phyloP scores from a whole-genome alignment of 2,113 vertebrate genomes.

The Delphinapterus leucas region DNA sequence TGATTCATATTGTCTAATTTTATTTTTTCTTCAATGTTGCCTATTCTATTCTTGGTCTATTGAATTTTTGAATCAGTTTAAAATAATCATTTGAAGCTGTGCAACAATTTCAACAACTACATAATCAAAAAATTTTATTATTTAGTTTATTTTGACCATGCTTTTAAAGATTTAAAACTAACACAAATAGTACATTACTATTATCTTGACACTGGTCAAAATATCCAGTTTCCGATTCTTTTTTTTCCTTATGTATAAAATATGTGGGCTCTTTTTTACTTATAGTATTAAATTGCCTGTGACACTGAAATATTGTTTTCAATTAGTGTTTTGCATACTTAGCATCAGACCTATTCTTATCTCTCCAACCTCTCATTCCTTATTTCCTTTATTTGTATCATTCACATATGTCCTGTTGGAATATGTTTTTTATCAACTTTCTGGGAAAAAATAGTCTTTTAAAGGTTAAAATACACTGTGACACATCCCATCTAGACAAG shows the following conservation, averaged over 20 bases:
- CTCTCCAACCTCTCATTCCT: background rate
- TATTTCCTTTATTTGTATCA: background rate
- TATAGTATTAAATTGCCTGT: background rate
- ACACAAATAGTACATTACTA: constrained; percentile 34
- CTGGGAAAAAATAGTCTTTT: background rate
- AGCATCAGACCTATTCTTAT: background rate
- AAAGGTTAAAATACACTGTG: background rate
- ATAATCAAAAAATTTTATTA: background rate
- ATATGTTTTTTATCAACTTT: background rate
- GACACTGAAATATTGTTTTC: constrained; percentile 4
- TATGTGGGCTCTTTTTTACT: background rate
- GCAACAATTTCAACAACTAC: background rate
- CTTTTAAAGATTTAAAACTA: constrained; percentile 20
- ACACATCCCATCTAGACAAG: background rate
- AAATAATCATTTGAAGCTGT: background rate
- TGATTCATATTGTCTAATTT: background rate
- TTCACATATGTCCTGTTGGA: background rate
- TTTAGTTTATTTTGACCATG: background rate
- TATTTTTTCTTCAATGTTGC: background rate
- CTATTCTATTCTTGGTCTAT: background rate
- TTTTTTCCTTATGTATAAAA: background rate
- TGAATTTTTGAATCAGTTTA: background rate
- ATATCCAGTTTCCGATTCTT: constrained; percentile 21
- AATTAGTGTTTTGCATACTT: background rate
- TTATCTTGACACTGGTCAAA: constrained; percentile 45